phyloP scores from a whole-genome alignment of 2,113 vertebrate genomes.

The Eleginops maclovinus region DNA sequence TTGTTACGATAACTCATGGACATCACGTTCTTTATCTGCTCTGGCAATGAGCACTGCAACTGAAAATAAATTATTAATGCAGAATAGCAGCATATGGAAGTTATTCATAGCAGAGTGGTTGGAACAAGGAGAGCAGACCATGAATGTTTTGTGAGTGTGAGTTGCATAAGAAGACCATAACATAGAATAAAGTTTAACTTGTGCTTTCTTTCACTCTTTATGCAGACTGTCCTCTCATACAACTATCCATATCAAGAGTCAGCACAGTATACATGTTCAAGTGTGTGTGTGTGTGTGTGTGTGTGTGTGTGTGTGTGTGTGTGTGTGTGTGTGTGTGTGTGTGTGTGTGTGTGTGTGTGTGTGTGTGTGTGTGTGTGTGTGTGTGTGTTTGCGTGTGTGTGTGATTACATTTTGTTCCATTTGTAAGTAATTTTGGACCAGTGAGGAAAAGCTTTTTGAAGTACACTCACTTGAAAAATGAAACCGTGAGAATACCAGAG shows the following conservation, averaged over 20 bases:
- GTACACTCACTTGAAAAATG: neutral
- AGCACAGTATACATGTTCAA: conserved; percentile 20
- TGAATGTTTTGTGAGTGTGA: conserved; percentile 1
- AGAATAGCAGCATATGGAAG: conserved; percentile 15
- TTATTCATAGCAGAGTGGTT: conserved; percentile 9
- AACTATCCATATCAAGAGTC: conserved; percentile 14
- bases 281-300: neutral
- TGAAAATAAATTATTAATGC: conserved; percentile 36
- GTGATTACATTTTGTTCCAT: conserved; percentile 9
- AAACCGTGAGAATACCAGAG: neutral
- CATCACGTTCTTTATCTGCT: neutral
- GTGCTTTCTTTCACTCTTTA: neutral
- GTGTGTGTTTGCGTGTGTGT: too few species aligned
- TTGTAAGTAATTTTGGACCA: neutral
- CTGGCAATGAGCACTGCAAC: neutral
- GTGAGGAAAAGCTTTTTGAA: conserved; percentile 16
- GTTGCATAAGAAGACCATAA: neutral
- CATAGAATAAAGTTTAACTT: neutral
- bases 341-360: too few species aligned
- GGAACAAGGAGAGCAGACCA: conserved; percentile 3
- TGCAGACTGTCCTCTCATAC: neutral
- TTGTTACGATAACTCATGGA: neutral
- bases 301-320: too few species aligned
- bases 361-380: too few species aligned
- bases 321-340: too few species aligned